These are phyloP conservation scores for Fistularia tabacaria DNA, from an alignment of 2,797 vertebrate genomes.

Conservation along the genomic window DNA sequence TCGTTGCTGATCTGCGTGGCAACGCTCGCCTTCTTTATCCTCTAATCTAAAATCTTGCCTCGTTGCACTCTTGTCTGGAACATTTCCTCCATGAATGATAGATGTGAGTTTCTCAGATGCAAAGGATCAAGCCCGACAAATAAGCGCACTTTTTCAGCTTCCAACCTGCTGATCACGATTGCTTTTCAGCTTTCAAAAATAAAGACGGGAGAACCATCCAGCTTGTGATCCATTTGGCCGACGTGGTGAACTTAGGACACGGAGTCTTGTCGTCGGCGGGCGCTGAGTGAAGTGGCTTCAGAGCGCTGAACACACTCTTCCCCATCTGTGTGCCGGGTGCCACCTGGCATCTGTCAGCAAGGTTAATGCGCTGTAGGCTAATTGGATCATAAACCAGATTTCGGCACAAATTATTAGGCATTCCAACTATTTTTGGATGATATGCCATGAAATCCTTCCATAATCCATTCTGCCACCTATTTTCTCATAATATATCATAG, in stretches of 20 bases:
- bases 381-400: no score
- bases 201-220: neutral
- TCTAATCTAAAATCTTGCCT: slow-evolving; percentile 13
- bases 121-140: slow-evolving; percentile 19
- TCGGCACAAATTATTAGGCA: no score
- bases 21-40: slow-evolving; percentile 11
- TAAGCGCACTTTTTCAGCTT: slow-evolving; percentile 15
- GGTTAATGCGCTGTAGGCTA: no score
- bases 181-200: slow-evolving; percentile 1
- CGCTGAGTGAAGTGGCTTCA: slow-evolving; percentile 13
- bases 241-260: slow-evolving; percentile 15
- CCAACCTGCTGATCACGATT: slow-evolving; percentile 15
- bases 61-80: slow-evolving; percentile 21
- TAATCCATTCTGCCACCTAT: no score
- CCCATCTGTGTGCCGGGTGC: slow-evolving; percentile 34
- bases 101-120: slow-evolving; percentile 12
- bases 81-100: slow-evolving; percentile 19
- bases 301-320: slow-evolving; percentile 7
- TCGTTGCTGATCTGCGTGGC: slow-evolving; percentile 7
- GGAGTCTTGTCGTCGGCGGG: neutral
- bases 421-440: no score
- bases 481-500: no score
- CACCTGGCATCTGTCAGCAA: slow-evolving; percentile 11
- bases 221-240: slow-evolving; percentile 8
- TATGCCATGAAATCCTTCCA: no score